Evolutionary conservation across 2,113 vertebrate species (phyloP).

Genomic region (Elephas maximus): DNA sequence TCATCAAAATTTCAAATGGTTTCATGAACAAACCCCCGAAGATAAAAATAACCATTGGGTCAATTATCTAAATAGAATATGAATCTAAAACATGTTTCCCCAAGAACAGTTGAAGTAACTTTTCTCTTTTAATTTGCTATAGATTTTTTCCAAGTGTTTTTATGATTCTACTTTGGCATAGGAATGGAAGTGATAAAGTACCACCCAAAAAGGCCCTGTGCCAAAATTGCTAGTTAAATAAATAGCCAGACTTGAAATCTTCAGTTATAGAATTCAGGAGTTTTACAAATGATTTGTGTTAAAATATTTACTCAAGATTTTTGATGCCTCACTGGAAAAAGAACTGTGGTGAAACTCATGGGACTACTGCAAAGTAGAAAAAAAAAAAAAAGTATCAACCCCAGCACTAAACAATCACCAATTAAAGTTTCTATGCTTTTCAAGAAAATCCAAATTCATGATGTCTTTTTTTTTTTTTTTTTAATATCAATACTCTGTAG

Average conservation of each 20-base stretch:
- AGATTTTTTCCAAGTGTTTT: conserved; percentile 2
- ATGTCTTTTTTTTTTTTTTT: background rate
- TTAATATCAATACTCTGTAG: background rate
- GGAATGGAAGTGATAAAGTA: background rate
- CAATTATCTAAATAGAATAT: conserved; percentile 14
- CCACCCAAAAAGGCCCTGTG: background rate
- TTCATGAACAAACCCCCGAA: background rate
- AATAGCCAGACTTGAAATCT: background rate
- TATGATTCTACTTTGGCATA: background rate
- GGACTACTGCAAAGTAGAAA: background rate
- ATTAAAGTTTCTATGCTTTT: background rate
- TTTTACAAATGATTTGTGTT: background rate
- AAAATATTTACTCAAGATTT: background rate
- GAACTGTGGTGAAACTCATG: background rate
- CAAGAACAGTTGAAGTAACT: background rate
- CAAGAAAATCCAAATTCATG: background rate
- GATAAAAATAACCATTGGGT: background rate
- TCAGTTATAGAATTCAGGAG: background rate
- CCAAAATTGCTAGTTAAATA: conserved; percentile 13
- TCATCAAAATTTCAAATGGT: conserved; percentile 50
- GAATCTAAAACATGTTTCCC: background rate
- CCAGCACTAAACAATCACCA: background rate
- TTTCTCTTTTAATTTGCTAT: background rate
- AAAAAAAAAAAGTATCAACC: background rate
- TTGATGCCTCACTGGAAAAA: background rate